Percentiles rank a stretch among this genome's conserved stretches.
phyloP scores from a whole-genome alignment of 2,888 invertebrate species.

The Nesidiocoris tenuis region DNA sequence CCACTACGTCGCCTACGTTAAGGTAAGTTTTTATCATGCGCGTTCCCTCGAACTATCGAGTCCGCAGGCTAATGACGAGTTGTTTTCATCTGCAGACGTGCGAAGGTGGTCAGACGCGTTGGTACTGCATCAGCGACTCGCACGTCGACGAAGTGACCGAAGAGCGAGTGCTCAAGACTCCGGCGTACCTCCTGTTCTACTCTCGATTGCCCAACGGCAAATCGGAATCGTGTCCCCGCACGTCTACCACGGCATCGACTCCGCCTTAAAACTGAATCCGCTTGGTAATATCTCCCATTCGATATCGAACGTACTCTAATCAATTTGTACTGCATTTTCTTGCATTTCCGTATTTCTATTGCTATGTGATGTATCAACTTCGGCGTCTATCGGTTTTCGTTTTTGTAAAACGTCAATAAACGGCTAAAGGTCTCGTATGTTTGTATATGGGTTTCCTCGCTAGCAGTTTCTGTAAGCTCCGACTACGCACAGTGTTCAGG shows the following conservation, averaged over 20 bases:
- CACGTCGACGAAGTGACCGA: slow-evolving; percentile 79
- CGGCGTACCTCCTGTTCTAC: slow-evolving; percentile 95
- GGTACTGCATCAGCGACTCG: slow-evolving; percentile 94
- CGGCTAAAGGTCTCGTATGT: no score
- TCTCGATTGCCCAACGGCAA: slow-evolving; percentile 12
- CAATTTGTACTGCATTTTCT: background rate
- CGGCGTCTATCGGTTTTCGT: background rate
- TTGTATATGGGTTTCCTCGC: no score
- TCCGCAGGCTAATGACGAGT: no score
- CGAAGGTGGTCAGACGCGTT: slow-evolving; percentile 56
- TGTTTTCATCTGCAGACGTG: slow-evolving; percentile 36
- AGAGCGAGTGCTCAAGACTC: slow-evolving; percentile 75
- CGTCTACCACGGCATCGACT: background rate
- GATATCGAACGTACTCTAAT: background rate
- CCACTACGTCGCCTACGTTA: slow-evolving; percentile 93
- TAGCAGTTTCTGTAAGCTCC: no score
- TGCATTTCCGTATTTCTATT: background rate
- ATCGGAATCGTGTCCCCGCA: background rate
- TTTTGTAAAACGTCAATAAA: background rate
- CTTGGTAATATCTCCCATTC: background rate
- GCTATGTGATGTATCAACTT: background rate
- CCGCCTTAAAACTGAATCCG: background rate
- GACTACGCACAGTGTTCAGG: no score
- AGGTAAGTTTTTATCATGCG: slow-evolving; percentile 58
- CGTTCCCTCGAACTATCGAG: no score